Percentiles rank a stretch among this genome's conserved stretches.
These are phyloP conservation scores for Montipora sp. DNA, from an alignment of 64 coral and sea anemone genomes.

Conservation along the genomic window DNA sequence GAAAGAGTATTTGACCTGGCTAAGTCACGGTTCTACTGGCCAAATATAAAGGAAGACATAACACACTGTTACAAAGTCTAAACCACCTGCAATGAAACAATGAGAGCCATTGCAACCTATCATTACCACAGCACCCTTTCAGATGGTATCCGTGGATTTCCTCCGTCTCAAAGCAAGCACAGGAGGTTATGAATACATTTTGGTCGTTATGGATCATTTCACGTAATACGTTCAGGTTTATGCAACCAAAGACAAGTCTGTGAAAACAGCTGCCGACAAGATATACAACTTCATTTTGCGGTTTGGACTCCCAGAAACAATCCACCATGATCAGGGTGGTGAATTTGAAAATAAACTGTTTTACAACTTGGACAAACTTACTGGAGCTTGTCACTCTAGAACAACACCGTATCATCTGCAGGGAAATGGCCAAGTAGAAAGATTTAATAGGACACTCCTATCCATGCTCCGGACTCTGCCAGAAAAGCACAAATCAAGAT, in stretches of 20 bases:
- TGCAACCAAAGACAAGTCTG: background rate
- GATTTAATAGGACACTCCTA: background rate
- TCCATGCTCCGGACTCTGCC: background rate
- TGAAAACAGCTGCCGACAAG: too few species aligned
- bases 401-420: too few species aligned
- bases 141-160: constrained; percentile 30
- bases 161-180: background rate
- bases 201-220: constrained; percentile 57
- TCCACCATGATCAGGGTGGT: too few species aligned
- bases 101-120: constrained; percentile 37
- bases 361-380: too few species aligned
- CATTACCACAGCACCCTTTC: constrained; percentile 29
- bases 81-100: background rate
- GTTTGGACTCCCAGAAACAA: too few species aligned
- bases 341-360: too few species aligned
- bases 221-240: constrained; percentile 33
- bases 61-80: constrained; percentile 46
- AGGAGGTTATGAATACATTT: constrained; percentile 42
- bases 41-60: constrained; percentile 29
- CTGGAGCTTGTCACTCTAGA: too few species aligned
- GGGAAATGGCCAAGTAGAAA: background rate
- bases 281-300: too few species aligned
- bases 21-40: constrained; percentile 44
- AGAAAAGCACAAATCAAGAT: too few species aligned
- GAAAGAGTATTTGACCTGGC: constrained; percentile 14